These are phyloP conservation scores for Threskiornis aethiopicus DNA, from an alignment of 2,797 vertebrate genomes.

Conservation along the genomic window DNA sequence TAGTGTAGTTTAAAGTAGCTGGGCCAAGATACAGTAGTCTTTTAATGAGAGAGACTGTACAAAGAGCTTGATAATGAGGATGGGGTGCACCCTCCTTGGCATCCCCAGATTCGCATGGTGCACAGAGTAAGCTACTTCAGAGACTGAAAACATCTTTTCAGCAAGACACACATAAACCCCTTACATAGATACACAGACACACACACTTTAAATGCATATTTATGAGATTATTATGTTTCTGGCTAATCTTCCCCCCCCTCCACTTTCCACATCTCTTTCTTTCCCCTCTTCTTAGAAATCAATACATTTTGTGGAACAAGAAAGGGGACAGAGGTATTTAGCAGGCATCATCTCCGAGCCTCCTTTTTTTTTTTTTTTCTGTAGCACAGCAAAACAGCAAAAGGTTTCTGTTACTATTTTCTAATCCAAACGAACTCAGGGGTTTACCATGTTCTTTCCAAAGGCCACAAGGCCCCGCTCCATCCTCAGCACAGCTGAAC, in stretches of 20 bases:
- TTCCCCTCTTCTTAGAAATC: constrained; percentile 19
- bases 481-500: background rate
- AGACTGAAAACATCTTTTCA: constrained; percentile 38
- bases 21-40: background rate
- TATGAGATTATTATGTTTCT: constrained; percentile 39
- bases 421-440: constrained; percentile 13
- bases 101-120: background rate
- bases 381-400: background rate
- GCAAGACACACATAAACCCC: constrained; percentile 27
- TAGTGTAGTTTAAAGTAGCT: background rate
- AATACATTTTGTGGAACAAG: constrained; percentile 28
- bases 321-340: constrained; percentile 1
- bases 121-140: constrained; percentile 8
- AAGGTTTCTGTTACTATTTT: constrained; percentile 47
- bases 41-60: constrained; percentile 15
- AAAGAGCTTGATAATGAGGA: constrained; percentile 17
- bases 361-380: background rate
- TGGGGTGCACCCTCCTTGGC: background rate
- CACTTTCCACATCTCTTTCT: background rate
- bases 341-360: background rate
- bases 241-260: background rate
- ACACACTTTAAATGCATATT: constrained; percentile 44
- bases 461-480: background rate
- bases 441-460: constrained; percentile 29
- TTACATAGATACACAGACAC: background rate